phyloP scores from a whole-genome alignment of 1,140 invertebrate species.

The Aphaenogaster rudis region DNA sequence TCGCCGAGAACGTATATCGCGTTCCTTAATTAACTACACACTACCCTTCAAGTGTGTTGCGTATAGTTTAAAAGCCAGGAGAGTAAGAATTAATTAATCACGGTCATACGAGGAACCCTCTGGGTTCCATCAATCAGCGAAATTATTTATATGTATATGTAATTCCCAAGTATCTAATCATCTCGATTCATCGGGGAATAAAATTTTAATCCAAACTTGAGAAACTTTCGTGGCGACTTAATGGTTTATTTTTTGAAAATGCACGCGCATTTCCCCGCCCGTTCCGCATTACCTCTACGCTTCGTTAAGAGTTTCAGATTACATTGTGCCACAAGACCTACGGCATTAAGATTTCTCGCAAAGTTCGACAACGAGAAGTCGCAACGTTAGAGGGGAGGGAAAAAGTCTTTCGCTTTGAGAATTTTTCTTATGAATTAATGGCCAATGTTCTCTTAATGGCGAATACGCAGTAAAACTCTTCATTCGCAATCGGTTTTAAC shows the following conservation, averaged over 20 bases:
- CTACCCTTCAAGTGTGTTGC: neutral
- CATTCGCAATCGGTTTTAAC: slow-evolving; percentile 4
- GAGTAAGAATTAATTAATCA: slow-evolving; percentile 2
- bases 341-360: slow-evolving; percentile 38
- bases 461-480: neutral
- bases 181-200: slow-evolving; percentile 3
- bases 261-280: neutral
- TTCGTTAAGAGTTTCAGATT: slow-evolving; percentile 61
- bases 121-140: neutral
- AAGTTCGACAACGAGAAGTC: slow-evolving; percentile 44
- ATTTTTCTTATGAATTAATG: slow-evolving; percentile 39
- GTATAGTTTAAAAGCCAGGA: neutral
- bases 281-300: slow-evolving; percentile 11
- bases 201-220: slow-evolving; percentile 46
- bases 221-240: slow-evolving; percentile 37
- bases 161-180: slow-evolving; percentile 18
- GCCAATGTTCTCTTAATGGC: neutral
- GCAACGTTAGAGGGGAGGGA: neutral
- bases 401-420: slow-evolving; percentile 8
- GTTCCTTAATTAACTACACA: slow-evolving; percentile 1
- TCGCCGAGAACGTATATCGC: neutral
- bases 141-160: slow-evolving; percentile 8
- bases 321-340: slow-evolving; percentile 41
- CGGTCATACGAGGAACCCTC: neutral
- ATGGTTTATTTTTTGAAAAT: slow-evolving; percentile 49